A percentile compares a stretch with the other conserved stretches of the same genome.
phyloP scores from a whole-genome alignment of 2,888 invertebrate species.

The Chrysolina americana region DNA sequence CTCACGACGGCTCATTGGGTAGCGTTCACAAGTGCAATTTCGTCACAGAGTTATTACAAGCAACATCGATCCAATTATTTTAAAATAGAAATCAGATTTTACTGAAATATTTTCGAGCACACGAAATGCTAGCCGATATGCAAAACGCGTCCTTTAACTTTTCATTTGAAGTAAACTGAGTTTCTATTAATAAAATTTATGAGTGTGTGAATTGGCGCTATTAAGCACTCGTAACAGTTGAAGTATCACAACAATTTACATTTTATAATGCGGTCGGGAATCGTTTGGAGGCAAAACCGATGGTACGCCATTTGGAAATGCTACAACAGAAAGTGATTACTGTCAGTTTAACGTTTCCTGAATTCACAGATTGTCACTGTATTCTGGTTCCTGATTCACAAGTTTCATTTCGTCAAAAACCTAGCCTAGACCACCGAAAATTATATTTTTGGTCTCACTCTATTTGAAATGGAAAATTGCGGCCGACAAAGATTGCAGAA shows the following conservation, averaged over 20 bases:
- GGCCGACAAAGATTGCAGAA: too few relatives aligned
- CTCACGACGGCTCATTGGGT: constrained; percentile 8
- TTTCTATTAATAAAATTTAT: constrained; percentile 44
- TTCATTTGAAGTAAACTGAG: constrained; percentile 42
- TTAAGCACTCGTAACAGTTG: constrained; percentile 27
- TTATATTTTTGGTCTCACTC: too few relatives aligned
- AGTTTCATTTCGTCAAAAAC: too few relatives aligned
- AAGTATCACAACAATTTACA: constrained; percentile 29
- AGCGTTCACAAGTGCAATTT: constrained; percentile 24
- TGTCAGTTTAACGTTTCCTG: constrained; percentile 16
- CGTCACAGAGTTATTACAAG: constrained; percentile 35
- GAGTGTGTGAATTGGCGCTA: constrained; percentile 34
- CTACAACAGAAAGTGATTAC: neutral
- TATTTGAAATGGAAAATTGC: too few relatives aligned
- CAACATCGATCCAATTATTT: constrained; percentile 40
- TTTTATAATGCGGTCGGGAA: constrained; percentile 24
- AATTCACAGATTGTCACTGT: neutral
- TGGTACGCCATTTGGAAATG: neutral
- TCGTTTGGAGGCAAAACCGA: neutral
- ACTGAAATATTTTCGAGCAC: constrained; percentile 37
- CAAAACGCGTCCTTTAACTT: constrained; percentile 36
- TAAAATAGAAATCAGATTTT: constrained; percentile 42
- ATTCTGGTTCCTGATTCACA: too few relatives aligned
- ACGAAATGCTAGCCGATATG: constrained; percentile 27
- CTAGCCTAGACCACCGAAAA: too few relatives aligned